Conservation (phyloP, 1,140 invertebrate species). For the Chironomus tepperi region DNA sequence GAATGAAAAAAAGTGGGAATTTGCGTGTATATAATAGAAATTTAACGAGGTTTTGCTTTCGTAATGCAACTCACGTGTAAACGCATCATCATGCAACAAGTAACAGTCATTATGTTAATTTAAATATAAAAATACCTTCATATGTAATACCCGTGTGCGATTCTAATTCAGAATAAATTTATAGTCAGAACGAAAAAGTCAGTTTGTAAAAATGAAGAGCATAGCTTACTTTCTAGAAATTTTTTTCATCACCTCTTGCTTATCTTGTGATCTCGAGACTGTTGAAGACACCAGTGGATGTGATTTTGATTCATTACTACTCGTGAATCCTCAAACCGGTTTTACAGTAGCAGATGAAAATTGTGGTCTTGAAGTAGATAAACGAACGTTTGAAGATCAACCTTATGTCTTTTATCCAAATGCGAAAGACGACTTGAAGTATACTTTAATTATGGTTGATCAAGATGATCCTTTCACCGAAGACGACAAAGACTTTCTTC, state of each 20-base stretch:
- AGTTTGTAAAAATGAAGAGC: too few relatives aligned
- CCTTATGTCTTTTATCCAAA: background rate
- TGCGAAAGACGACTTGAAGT: background rate
- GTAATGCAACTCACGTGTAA: background rate
- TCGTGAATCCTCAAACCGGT: background rate
- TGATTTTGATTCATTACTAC: background rate
- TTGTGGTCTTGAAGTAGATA: conserved; percentile 5
- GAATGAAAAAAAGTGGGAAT: background rate
- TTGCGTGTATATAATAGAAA: background rate
- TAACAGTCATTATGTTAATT: background rate
- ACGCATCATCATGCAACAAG: background rate
- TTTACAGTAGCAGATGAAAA: background rate
- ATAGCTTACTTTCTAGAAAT: too few relatives aligned
- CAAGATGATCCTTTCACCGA: background rate
- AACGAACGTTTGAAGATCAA: background rate
- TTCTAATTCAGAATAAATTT: too few relatives aligned
- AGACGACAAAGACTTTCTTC: background rate
- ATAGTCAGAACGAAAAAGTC: too few relatives aligned
- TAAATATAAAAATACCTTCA: too few relatives aligned
- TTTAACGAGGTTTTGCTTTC: background rate
- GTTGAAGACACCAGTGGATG: background rate
- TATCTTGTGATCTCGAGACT: too few relatives aligned
- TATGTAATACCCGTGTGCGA: too few relatives aligned
- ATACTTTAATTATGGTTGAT: background rate
- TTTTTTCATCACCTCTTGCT: too few relatives aligned